phyloP scores from a whole-genome alignment of 2,888 invertebrate species.

The Dryocosmus kuriphilus region DNA sequence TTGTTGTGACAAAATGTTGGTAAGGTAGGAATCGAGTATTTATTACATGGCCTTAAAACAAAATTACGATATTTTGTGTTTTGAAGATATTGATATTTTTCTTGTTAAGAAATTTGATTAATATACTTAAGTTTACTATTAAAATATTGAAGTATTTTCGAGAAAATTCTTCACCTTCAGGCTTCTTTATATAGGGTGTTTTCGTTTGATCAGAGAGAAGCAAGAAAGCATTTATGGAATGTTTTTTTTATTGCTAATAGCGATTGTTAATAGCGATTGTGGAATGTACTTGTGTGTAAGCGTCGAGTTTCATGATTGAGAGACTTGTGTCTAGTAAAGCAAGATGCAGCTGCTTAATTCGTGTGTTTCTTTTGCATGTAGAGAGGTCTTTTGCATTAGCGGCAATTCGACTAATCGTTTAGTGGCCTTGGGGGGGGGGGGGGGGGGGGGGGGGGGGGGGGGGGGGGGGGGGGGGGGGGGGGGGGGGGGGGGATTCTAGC shows the following conservation, averaged over 20 bases:
- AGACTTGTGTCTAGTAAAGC: slow-evolving; percentile 5
- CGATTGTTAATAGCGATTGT: not conserved
- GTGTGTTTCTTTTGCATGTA: slow-evolving; percentile 43
- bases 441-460: too few species aligned
- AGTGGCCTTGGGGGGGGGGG: too few species aligned
- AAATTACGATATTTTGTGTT: too few species aligned
- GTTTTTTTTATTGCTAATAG: not conserved
- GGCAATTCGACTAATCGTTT: slow-evolving; percentile 53
- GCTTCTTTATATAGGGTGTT: not conserved
- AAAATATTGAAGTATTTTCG: not conserved
- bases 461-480: too few species aligned
- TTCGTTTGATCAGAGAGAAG: not conserved
- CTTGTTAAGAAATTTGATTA: too few species aligned
- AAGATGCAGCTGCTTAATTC: slow-evolving; percentile 60
- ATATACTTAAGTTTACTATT: not conserved
- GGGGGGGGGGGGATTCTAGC: too few species aligned
- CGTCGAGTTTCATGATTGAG: slow-evolving; percentile 3
- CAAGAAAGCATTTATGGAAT: not conserved
- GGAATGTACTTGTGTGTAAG: not conserved
- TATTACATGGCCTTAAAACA: too few species aligned
- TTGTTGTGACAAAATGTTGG: too few species aligned
- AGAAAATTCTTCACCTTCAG: not conserved
- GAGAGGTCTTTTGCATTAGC: slow-evolving; percentile 39
- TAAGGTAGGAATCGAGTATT: too few species aligned
- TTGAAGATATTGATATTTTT: too few species aligned